Percentiles rank a stretch among this genome's conserved stretches.
Conservation (phyloP, 2,797 vertebrate species). For the Clarias pachynema region DNA sequence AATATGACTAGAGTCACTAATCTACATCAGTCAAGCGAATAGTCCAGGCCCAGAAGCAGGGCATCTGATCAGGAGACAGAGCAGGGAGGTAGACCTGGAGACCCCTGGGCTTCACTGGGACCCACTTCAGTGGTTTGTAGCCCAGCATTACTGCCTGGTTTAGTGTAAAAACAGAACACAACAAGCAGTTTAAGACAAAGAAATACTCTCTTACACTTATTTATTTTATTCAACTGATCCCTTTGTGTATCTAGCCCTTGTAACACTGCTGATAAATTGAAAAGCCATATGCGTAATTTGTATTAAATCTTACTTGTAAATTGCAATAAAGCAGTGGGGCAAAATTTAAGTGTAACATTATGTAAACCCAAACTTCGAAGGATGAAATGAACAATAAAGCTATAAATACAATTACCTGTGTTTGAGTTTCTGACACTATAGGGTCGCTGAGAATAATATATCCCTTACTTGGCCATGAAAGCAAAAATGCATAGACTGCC, state of each 20-base stretch:
- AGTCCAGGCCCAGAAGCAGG: constrained; percentile 89
- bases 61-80: constrained; percentile 73
- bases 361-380: background rate
- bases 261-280: background rate
- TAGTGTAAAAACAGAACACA: constrained; percentile 15
- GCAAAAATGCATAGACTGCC: constrained; percentile 81
- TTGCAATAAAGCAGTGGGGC: background rate
- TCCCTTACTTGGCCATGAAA: constrained; percentile 83
- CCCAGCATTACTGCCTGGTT: constrained; percentile 85
- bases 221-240: background rate
- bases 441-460: constrained; percentile 80
- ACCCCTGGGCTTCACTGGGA: constrained; percentile 72
- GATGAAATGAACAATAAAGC: background rate
- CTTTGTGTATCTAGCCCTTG: background rate
- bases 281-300: background rate
- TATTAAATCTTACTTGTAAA: background rate
- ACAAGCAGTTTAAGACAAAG: background rate
- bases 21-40: constrained; percentile 75
- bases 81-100: constrained; percentile 78
- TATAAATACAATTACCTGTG: constrained; percentile 45
- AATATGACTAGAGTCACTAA: constrained; percentile 54
- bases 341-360: background rate
- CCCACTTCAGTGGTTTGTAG: constrained; percentile 80
- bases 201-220: background rate
- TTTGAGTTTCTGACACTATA: constrained; percentile 55